Conservation (phyloP, 2,888 invertebrate genomes). For the Ophion obscuratus region DNA sequence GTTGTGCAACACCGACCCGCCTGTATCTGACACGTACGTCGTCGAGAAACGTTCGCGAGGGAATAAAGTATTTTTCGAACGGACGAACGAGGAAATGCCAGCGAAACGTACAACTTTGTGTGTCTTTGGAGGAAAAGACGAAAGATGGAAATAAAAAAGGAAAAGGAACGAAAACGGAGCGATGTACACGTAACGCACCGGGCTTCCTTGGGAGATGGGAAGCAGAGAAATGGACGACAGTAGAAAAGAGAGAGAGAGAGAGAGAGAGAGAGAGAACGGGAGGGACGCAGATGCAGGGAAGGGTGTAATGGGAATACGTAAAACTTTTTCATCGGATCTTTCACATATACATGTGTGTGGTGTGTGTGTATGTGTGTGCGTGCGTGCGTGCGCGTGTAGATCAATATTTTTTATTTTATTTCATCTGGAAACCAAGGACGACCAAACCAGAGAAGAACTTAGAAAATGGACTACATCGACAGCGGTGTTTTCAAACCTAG, state of each 20-base stretch:
- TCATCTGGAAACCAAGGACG: conserved; percentile 28
- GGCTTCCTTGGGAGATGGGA: background rate
- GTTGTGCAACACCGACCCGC: background rate
- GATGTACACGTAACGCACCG: conserved; percentile 5
- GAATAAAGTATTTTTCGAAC: conserved; percentile 47
- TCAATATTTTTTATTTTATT: conserved; percentile 22
- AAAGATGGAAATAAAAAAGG: background rate
- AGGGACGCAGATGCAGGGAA: background rate
- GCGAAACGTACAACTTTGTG: conserved; percentile 14
- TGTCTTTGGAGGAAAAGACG: background rate
- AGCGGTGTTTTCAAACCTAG: conserved; percentile 51
- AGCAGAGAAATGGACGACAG: background rate
- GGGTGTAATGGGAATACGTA: conserved; percentile 13
- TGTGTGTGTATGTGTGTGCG: background rate
- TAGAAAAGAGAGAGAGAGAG: conserved; percentile 1
- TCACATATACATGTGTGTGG: background rate
- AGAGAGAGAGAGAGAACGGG: conserved; percentile 20
- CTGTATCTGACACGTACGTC: conserved; percentile 34
- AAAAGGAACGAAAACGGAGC: background rate
- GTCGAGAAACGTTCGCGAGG: conserved; percentile 18
- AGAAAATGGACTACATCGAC: conserved; percentile 34
- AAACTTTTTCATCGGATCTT: conserved; percentile 39
- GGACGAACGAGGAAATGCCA: conserved; percentile 26
- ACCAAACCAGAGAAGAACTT: conserved; percentile 45
- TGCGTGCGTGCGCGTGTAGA: background rate